Evolutionary conservation across 2,888 invertebrate genomes (phyloP).

Genomic region (Masnerella sp.): DNA sequence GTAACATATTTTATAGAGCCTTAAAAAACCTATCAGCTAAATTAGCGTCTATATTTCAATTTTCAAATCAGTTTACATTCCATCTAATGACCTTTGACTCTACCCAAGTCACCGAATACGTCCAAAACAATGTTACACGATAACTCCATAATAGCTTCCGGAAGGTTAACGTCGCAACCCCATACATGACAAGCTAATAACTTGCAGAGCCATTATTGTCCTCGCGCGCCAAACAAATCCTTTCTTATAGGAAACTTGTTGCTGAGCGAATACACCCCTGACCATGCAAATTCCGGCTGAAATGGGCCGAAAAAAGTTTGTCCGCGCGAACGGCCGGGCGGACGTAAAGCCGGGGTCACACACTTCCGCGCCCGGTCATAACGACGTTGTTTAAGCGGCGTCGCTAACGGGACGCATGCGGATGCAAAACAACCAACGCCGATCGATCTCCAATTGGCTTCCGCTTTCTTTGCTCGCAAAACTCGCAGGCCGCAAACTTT

Average conservation of each 20-base stretch:
- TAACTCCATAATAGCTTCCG: too few relatives aligned
- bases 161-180: too few relatives aligned
- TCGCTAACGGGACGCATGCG: slow-evolving; percentile 19
- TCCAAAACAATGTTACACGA: too few relatives aligned
- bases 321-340: not conserved
- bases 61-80: too few relatives aligned
- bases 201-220: not conserved
- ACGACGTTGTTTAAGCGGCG: not conserved
- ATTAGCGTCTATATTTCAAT: too few relatives aligned
- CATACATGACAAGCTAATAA: too few relatives aligned
- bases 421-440: slow-evolving; percentile 26
- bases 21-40: too few relatives aligned
- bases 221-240: not conserved
- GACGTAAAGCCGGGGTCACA: slow-evolving; percentile 12
- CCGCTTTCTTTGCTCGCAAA: slow-evolving; percentile 52
- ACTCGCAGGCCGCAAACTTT: slow-evolving; percentile 47
- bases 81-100: too few relatives aligned
- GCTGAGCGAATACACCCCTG: slow-evolving; percentile 1
- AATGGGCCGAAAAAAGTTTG: slow-evolving; percentile 19
- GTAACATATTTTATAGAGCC: too few relatives aligned
- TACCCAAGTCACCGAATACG: too few relatives aligned
- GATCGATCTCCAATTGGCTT: slow-evolving; percentile 45
- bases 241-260: slow-evolving; percentile 16
- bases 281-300: slow-evolving; percentile 13
- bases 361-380: not conserved